Evolutionary conservation across 2,888 invertebrate species (phyloP).

Genomic region (Megamerina dolium): DNA sequence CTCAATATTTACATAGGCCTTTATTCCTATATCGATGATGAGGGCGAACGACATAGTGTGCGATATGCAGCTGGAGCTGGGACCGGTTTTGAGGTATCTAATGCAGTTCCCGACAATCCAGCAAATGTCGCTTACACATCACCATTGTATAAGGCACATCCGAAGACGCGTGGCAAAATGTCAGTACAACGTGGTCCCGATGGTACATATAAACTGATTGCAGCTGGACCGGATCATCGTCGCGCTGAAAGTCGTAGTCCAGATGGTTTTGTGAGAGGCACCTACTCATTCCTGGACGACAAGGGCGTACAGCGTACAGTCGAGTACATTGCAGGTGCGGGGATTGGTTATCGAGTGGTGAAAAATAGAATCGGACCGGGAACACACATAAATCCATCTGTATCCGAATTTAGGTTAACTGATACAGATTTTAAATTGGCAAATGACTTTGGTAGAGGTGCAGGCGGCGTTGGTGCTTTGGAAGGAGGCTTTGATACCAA

Average conservation of each 20-base stretch:
- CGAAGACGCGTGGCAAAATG: conserved; percentile 62
- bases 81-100: conserved; percentile 70
- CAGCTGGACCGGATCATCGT: conserved; percentile 71
- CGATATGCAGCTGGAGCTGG: conserved; percentile 70
- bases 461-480: conserved; percentile 5
- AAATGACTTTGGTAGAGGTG: conserved; percentile 40
- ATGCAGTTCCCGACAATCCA: conserved; percentile 61
- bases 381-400: conserved; percentile 48
- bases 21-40: conserved; percentile 68
- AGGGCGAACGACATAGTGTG: conserved; percentile 69
- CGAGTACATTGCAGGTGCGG: conserved; percentile 71
- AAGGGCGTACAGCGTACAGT: conserved; percentile 72
- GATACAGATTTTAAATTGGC: conserved; percentile 40
- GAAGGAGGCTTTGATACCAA: not conserved
- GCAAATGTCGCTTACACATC: conserved; percentile 60
- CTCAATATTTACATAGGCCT: conserved; percentile 49
- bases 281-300: conserved; percentile 72
- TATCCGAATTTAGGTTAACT: conserved; percentile 53
- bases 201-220: conserved; percentile 70
- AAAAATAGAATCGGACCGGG: conserved; percentile 62
- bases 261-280: conserved; percentile 66
- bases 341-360: conserved; percentile 68
- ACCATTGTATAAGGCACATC: conserved; percentile 58
- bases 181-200: conserved; percentile 66
- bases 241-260: conserved; percentile 68